phyloP scores from a whole-genome alignment of 2,797 vertebrate genomes.

The Botia kubotai region DNA sequence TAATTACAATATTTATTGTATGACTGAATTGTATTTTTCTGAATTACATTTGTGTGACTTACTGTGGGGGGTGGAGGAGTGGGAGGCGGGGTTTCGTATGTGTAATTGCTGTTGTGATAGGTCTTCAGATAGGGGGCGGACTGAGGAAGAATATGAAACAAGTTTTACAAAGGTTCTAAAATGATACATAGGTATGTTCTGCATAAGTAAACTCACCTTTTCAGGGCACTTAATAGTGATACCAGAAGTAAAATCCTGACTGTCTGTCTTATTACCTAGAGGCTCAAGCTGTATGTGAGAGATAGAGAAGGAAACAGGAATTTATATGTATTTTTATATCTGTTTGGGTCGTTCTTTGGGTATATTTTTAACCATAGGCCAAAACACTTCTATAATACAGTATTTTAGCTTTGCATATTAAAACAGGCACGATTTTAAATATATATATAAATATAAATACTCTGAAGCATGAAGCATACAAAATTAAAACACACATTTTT shows the following conservation, averaged over 20 bases:
- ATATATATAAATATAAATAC: background rate
- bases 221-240: slow-evolving; percentile 83
- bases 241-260: slow-evolving; percentile 75
- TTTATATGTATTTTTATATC: too few relatives aligned
- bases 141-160: slow-evolving; percentile 61
- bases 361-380: too few relatives aligned
- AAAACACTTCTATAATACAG: too few relatives aligned
- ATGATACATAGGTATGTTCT: background rate
- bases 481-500: background rate
- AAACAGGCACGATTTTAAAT: too few relatives aligned
- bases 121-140: slow-evolving; percentile 83
- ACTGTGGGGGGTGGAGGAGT: slow-evolving; percentile 75
- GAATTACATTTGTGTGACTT: slow-evolving; percentile 51
- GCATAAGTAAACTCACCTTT: slow-evolving; percentile 74
- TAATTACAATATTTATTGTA: too few relatives aligned
- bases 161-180: background rate
- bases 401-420: too few relatives aligned
- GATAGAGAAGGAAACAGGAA: background rate
- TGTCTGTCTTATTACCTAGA: slow-evolving; percentile 82
- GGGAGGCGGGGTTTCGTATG: slow-evolving; percentile 63
- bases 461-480: background rate
- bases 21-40: background rate
- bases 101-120: slow-evolving; percentile 81
- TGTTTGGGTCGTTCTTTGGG: too few relatives aligned
- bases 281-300: slow-evolving; percentile 82